Evolutionary conservation across 2,888 invertebrate species (phyloP).

Genomic region (Callyntrura guangdongensis): DNA sequence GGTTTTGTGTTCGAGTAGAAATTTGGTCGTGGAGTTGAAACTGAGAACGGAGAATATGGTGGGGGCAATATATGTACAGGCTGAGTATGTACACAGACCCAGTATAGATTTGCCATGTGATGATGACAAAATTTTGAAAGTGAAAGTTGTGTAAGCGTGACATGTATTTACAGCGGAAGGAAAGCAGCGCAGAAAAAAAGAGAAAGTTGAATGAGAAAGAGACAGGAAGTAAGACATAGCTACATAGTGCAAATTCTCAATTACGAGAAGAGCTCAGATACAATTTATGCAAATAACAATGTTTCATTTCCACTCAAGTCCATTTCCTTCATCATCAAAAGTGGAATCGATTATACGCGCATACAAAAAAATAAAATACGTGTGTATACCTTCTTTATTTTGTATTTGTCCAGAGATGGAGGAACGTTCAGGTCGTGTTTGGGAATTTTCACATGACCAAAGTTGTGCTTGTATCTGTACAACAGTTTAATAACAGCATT

Average conservation of each 20-base stretch:
- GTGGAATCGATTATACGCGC: not conserved
- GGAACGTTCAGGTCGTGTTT: slow-evolving; percentile 94
- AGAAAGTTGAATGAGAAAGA: slow-evolving; percentile 51
- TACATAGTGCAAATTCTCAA: slow-evolving; percentile 48
- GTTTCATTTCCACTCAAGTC: slow-evolving; percentile 34
- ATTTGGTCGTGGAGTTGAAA: slow-evolving; percentile 68
- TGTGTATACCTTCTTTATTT: slow-evolving; percentile 72
- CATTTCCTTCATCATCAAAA: slow-evolving; percentile 13
- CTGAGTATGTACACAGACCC: slow-evolving; percentile 32
- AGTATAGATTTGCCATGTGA: not conserved
- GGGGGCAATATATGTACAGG: slow-evolving; percentile 63
- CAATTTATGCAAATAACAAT: slow-evolving; percentile 28
- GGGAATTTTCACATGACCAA: slow-evolving; percentile 95
- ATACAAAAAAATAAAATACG: not conserved
- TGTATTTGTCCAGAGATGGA: slow-evolving; percentile 90
- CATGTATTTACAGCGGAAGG: slow-evolving; percentile 38
- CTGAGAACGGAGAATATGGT: slow-evolving; percentile 18
- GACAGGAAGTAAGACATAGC: slow-evolving; percentile 59
- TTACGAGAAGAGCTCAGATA: slow-evolving; percentile 49
- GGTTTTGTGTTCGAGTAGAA: slow-evolving; percentile 56
- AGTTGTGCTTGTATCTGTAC: slow-evolving; percentile 92
- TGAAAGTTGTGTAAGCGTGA: slow-evolving; percentile 48
- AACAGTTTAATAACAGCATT: slow-evolving; percentile 7
- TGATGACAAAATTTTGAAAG: slow-evolving; percentile 38
- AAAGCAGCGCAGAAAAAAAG: slow-evolving; percentile 62